Conservation (phyloP, 2,113 vertebrate genomes). For the Myxocyprinus asiaticus region DNA sequence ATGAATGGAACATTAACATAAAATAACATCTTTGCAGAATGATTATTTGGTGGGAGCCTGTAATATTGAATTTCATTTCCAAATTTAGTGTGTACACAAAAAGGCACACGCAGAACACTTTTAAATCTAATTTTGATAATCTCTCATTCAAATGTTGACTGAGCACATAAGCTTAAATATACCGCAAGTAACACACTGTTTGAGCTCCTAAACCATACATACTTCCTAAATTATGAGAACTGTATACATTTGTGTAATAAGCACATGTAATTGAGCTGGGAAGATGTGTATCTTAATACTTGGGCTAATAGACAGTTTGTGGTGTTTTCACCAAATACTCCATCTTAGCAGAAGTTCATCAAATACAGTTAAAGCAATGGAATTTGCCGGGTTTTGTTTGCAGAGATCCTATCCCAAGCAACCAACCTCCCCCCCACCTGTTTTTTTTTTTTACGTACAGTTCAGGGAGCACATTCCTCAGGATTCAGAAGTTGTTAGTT, state of each 20-base stretch:
- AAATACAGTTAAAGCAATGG: constrained; percentile 59
- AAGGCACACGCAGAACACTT: not conserved
- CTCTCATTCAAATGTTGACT: constrained; percentile 35
- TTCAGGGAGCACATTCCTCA: constrained; percentile 95
- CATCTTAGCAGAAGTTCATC: constrained; percentile 60
- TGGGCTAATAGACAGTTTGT: constrained; percentile 26
- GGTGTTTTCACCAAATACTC: not conserved
- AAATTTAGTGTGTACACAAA: constrained; percentile 22
- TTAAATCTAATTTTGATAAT: constrained; percentile 39
- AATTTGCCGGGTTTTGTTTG: constrained; percentile 96
- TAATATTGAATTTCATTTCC: constrained; percentile 7
- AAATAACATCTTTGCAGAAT: constrained; percentile 50
- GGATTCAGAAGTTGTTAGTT: constrained; percentile 83
- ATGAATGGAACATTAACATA: constrained; percentile 53
- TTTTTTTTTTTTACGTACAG: constrained; percentile 79
- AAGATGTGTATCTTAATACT: constrained; percentile 29
- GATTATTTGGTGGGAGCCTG: constrained; percentile 12
- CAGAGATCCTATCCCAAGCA: constrained; percentile 81
- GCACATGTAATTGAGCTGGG: constrained; percentile 5
- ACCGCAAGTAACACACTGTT: too few relatives aligned
- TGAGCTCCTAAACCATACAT: too few relatives aligned
- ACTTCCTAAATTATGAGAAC: not conserved
- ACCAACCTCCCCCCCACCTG: constrained; percentile 38
- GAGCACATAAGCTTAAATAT: not conserved
- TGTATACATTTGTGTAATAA: not conserved